A percentile compares a stretch with the other conserved stretches of the same genome.
These are phyloP conservation scores for Pectinophora gossypiella DNA, from an alignment of 1,140 invertebrate genomes.

Conservation along the genomic window DNA sequence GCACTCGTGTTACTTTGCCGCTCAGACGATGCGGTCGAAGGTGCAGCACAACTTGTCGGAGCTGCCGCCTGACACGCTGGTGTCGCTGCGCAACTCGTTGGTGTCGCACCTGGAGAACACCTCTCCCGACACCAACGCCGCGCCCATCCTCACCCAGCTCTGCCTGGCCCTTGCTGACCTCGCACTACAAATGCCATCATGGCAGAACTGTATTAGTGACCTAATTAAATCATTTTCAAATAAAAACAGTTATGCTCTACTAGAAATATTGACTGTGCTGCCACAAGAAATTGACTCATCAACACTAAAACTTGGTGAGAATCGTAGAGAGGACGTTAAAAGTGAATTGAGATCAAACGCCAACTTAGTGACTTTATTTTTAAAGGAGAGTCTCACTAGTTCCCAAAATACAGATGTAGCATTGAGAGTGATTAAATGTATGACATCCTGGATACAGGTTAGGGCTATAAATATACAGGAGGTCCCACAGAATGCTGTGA, in stretches of 20 bases:
- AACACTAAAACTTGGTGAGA: conserved; percentile 91
- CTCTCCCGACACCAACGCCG: conserved; percentile 85
- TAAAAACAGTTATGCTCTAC: conserved; percentile 83
- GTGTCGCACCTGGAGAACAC: conserved; percentile 92
- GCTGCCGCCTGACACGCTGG: conserved; percentile 89
- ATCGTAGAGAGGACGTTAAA: conserved; percentile 89
- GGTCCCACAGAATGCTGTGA: conserved; percentile 81
- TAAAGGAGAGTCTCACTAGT: conserved; percentile 83
- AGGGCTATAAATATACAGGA: conserved; percentile 81
- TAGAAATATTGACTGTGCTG: conserved; percentile 94
- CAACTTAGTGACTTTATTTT: conserved; percentile 82
- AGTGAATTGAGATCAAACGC: conserved; percentile 84
- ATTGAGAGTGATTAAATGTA: conserved; percentile 83
- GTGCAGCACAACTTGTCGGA: conserved; percentile 96
- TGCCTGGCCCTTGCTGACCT: conserved; percentile 95
- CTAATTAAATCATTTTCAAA: conserved; percentile 84
- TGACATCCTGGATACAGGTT: conserved; percentile 87
- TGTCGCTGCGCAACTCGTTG: conserved; percentile 92
- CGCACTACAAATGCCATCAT: conserved; percentile 94
- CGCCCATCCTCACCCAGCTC: conserved; percentile 91
- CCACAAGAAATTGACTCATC: conserved; percentile 96
- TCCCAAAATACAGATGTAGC: conserved; percentile 72
- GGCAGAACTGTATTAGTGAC: conserved; percentile 92
- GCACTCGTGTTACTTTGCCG: conserved; percentile 97
- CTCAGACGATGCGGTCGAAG: conserved; percentile 98